phyloP scores from a whole-genome alignment of 2,797 vertebrate genomes.

The Lepilemur septentrionalis region DNA sequence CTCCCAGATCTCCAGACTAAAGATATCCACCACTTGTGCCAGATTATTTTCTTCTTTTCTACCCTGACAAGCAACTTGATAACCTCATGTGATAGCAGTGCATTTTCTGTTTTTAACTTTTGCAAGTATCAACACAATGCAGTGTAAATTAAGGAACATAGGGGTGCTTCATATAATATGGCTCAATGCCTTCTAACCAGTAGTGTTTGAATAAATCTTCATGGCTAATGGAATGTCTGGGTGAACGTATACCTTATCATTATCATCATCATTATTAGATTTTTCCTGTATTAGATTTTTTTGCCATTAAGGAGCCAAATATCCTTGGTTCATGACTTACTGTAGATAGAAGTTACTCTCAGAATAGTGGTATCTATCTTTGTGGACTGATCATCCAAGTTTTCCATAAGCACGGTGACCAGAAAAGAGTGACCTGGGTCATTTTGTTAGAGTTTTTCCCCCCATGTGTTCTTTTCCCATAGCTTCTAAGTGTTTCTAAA shows the following conservation, averaged over 20 bases:
- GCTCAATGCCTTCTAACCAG: background rate
- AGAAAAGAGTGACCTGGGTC: background rate
- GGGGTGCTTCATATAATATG: background rate
- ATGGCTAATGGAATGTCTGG: background rate
- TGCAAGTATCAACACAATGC: background rate
- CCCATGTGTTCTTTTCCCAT: background rate
- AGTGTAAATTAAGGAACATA: background rate
- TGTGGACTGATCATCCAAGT: background rate
- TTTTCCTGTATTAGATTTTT: background rate
- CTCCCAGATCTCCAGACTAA: background rate
- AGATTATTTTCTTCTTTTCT: background rate
- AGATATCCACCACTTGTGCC: background rate
- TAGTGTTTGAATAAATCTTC: background rate
- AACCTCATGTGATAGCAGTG: background rate
- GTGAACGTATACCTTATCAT: background rate
- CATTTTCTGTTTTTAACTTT: background rate
- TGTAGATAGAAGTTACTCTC: background rate
- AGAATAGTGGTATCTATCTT: background rate
- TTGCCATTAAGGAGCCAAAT: background rate
- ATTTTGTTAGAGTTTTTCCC: too few relatives aligned
- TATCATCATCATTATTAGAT: background rate
- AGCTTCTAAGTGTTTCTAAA: background rate
- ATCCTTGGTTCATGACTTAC: background rate
- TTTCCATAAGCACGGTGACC: background rate
- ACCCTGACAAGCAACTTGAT: background rate